Evolutionary conservation across 2,113 vertebrate species (phyloP).

Genomic region (Garra rufa): DNA sequence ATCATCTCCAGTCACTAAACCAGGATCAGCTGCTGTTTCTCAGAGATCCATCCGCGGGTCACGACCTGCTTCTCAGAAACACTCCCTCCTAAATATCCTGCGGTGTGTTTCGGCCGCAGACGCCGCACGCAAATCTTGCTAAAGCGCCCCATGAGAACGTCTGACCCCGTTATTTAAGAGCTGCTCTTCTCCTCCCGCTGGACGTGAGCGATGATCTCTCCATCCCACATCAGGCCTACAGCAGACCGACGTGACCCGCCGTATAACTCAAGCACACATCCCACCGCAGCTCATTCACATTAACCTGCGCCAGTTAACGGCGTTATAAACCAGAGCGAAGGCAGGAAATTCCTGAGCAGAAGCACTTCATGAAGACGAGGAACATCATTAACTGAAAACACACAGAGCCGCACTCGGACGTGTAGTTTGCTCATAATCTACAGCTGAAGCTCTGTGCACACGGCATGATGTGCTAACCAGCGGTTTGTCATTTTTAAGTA

Average conservation of each 20-base stretch:
- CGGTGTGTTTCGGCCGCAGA: conserved; percentile 31
- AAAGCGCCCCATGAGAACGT: conserved; percentile 44
- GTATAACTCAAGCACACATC: conserved; percentile 26
- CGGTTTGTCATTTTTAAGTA: no score
- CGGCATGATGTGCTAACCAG: neutral
- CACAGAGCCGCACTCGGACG: no score
- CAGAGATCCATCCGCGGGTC: conserved; percentile 11
- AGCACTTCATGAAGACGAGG: neutral
- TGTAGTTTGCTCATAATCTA: neutral
- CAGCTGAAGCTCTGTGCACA: neutral
- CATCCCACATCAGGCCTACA: conserved; percentile 50
- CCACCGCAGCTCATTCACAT: conserved; percentile 47
- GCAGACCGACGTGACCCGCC: conserved; percentile 51
- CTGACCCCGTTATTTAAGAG: conserved; percentile 47
- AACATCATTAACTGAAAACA: neutral
- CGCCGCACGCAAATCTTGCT: conserved; percentile 39
- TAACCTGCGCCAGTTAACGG: neutral
- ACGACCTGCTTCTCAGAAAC: conserved; percentile 60
- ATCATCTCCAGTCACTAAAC: neutral
- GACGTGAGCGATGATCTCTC: conserved; percentile 16
- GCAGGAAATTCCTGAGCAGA: neutral
- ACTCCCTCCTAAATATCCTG: conserved; percentile 46
- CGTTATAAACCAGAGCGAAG: conserved; percentile 4
- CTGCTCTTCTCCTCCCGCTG: conserved; percentile 39
- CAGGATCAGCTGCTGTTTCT: neutral